Conservation (phyloP, 2,888 invertebrate species). For the Drosophila cracens region DNA sequence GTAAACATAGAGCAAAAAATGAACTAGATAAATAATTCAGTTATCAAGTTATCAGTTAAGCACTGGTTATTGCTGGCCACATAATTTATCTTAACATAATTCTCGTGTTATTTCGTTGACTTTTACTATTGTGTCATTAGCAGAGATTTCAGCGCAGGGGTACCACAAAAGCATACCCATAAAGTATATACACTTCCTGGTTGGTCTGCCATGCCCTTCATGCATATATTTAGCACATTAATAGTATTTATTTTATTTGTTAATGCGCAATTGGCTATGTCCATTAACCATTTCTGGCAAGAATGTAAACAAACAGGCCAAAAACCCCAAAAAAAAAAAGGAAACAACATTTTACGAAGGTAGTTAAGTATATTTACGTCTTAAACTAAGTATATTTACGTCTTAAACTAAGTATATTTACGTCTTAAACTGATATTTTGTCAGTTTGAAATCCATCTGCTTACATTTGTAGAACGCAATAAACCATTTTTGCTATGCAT, state of each 20-base stretch:
- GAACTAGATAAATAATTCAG: neutral
- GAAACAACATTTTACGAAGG: neutral
- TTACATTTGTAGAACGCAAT: neutral
- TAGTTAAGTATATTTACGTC: neutral
- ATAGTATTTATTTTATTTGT: neutral
- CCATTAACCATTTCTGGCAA: neutral
- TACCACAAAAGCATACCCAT: neutral
- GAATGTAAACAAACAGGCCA: neutral
- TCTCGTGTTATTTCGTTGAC: neutral
- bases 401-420: neutral
- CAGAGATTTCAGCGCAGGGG: too few species aligned
- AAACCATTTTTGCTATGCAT: neutral
- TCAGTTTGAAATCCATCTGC: neutral
- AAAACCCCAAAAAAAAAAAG: neutral
- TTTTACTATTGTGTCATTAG: neutral
- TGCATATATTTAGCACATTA: neutral
- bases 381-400: neutral
- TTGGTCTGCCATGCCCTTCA: neutral
- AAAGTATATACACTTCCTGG: neutral
- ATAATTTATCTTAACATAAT: neutral
- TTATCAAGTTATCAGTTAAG: neutral
- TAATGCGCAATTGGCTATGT: neutral
- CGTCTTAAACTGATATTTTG: neutral
- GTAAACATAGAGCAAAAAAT: neutral
- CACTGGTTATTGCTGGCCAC: neutral